Percentiles rank a stretch among this genome's conserved stretches.
These are phyloP conservation scores for Rutilus rutilus DNA, from an alignment of 2,113 vertebrate genomes.

Conservation along the genomic window DNA sequence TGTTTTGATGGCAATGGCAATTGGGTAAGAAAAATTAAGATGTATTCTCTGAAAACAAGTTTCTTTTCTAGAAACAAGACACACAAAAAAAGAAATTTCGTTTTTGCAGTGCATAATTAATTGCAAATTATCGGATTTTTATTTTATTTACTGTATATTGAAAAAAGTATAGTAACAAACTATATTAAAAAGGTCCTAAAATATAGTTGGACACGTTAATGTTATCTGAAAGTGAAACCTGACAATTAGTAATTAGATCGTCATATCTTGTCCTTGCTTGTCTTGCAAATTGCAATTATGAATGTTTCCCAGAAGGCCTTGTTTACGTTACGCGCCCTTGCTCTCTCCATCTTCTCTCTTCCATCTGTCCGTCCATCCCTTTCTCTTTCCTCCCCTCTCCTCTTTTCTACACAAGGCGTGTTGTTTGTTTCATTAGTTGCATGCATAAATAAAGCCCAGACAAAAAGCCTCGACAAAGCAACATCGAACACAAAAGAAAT, in stretches of 20 bases:
- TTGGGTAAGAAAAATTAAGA: too few species aligned
- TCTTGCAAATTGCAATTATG: constrained; percentile 45
- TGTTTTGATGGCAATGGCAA: too few species aligned
- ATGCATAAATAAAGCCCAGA: constrained; percentile 43
- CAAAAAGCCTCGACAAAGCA: constrained; percentile 44
- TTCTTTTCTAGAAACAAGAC: background rate
- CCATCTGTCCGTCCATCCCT: background rate
- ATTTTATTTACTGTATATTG: background rate
- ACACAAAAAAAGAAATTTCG: background rate
- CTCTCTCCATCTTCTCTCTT: background rate
- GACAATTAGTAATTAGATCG: constrained; percentile 27
- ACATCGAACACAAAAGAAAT: constrained; percentile 36
- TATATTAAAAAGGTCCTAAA: background rate
- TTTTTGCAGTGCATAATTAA: background rate
- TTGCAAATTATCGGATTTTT: background rate
- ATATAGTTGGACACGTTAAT: background rate
- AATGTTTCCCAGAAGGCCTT: constrained; percentile 40
- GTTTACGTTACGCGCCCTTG: constrained; percentile 28
- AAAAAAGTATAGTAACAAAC: background rate
- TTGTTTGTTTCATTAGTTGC: constrained; percentile 48
- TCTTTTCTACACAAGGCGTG: constrained; percentile 48
- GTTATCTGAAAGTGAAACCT: constrained; percentile 37
- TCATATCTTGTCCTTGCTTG: constrained; percentile 55
- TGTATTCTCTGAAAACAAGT: too few species aligned
- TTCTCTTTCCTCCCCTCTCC: constrained; percentile 7